Conservation (phyloP, 2,888 invertebrate genomes). For the Lomographa bimaculata region DNA sequence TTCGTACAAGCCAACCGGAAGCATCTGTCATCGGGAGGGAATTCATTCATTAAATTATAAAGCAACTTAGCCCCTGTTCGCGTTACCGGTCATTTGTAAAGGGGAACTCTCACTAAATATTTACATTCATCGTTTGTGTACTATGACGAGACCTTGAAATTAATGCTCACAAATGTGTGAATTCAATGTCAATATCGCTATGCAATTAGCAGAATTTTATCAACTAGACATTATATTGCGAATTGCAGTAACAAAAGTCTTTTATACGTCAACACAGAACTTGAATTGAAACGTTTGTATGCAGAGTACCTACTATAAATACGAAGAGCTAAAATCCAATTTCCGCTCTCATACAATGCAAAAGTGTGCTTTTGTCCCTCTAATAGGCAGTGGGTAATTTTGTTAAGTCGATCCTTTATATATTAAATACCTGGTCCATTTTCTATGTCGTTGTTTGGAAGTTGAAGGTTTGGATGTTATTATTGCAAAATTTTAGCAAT, state of each 20-base stretch:
- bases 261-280: slow-evolving; percentile 3
- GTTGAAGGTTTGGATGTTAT: no score
- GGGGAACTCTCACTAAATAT: slow-evolving; percentile 28
- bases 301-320: slow-evolving; percentile 23
- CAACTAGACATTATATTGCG: slow-evolving; percentile 7
- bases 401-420: no score
- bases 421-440: no score
- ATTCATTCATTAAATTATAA: slow-evolving; percentile 58
- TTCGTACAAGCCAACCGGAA: slow-evolving; percentile 53
- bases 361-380: slow-evolving; percentile 36
- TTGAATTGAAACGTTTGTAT: slow-evolving; percentile 20
- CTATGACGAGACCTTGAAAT: slow-evolving; percentile 24
- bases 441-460: no score
- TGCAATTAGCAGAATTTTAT: no score
- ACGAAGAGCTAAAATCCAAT: slow-evolving; percentile 40
- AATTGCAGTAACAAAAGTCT: slow-evolving; percentile 8
- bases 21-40: slow-evolving; percentile 57
- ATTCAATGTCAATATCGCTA: neutral
- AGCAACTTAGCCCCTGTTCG: slow-evolving; percentile 44
- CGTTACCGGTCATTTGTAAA: slow-evolving; percentile 39
- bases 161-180: slow-evolving; percentile 7
- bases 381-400: slow-evolving; percentile 33
- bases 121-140: slow-evolving; percentile 16
- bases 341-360: slow-evolving; percentile 46
- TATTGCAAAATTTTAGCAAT: no score